phyloP scores from a whole-genome alignment of 1,140 invertebrate species.

The Bombus difficillimus region DNA sequence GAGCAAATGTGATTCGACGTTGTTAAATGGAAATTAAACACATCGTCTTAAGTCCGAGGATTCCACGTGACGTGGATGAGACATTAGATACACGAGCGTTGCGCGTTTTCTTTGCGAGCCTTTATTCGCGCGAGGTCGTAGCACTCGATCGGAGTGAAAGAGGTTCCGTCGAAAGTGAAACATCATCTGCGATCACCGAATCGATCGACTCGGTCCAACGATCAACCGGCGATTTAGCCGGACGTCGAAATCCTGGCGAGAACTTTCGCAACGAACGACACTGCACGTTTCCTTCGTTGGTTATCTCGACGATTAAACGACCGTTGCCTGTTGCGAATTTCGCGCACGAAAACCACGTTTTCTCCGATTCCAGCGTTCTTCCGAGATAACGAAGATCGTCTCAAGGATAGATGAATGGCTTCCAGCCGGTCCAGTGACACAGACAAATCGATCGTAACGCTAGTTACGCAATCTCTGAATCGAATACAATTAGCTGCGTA shows the following conservation, averaged over 20 bases:
- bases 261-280: conserved; percentile 51
- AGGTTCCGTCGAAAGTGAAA: conserved; percentile 53
- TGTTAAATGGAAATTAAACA: conserved; percentile 12
- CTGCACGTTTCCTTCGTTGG: neutral
- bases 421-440: conserved; percentile 27
- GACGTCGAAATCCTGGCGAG: neutral
- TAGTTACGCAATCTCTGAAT: conserved; percentile 4
- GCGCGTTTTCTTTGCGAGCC: neutral
- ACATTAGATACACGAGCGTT: neutral
- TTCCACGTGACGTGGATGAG: neutral
- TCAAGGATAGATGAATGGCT: neutral
- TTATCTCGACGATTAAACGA: neutral
- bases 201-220: conserved; percentile 32
- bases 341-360: conserved; percentile 32
- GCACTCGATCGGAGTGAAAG: conserved; percentile 39
- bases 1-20: too few relatives aligned
- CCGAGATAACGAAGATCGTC: neutral
- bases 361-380: conserved; percentile 13
- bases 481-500: neutral
- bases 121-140: conserved; percentile 12
- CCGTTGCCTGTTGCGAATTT: neutral
- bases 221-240: conserved; percentile 17
- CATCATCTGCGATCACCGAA: conserved; percentile 34
- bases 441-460: conserved; percentile 53
- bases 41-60: neutral